Conservation (phyloP, 2,797 vertebrate species). For the Muscicapa comitata region DNA sequence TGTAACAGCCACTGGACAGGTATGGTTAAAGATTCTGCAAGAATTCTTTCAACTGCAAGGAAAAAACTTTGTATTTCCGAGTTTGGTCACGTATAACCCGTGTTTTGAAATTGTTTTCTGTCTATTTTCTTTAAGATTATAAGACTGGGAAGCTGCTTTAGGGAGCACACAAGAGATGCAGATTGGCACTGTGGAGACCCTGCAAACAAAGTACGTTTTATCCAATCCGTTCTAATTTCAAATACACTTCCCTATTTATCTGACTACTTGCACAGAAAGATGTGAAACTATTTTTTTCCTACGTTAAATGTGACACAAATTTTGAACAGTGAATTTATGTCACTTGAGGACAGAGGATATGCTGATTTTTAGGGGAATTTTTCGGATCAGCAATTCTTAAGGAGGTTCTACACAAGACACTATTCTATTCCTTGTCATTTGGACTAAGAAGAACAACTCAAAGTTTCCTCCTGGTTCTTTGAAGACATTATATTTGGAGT, state of each 20-base stretch:
- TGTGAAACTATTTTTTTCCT: neutral
- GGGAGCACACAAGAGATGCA: neutral
- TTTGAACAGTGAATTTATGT: neutral
- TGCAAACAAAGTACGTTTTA: neutral
- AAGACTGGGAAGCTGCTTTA: neutral
- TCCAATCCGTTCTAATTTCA: neutral
- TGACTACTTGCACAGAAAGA: neutral
- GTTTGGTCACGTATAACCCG: neutral
- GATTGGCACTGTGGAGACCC: neutral
- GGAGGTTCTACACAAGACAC: neutral
- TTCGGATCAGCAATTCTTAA: neutral
- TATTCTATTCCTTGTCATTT: neutral
- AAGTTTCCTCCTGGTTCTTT: neutral
- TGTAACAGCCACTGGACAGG: neutral
- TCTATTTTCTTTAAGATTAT: neutral
- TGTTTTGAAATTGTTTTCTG: neutral
- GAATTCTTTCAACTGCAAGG: neutral
- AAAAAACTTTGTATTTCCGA: neutral
- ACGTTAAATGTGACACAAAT: neutral
- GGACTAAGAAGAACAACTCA: neutral
- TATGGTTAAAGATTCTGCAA: neutral
- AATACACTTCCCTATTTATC: neutral
- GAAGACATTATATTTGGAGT: neutral
- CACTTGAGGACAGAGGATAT: neutral
- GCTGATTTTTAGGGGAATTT: neutral